Percentiles rank a stretch among this genome's conserved stretches.
Conservation (phyloP, 2,113 vertebrate species). For the Cnemophilus loriae region DNA sequence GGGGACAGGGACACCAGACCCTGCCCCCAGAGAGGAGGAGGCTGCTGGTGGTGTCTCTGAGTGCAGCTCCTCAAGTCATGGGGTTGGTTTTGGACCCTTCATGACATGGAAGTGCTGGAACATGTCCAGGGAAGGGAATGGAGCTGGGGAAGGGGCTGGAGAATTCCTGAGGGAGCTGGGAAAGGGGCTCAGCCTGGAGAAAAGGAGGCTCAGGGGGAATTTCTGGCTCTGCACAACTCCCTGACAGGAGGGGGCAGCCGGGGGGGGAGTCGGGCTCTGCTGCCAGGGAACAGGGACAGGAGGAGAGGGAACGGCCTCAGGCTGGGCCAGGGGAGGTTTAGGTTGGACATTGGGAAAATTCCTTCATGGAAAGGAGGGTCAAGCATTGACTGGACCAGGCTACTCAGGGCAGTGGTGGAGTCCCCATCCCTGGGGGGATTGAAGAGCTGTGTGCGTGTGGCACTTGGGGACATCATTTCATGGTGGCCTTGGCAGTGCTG, state of each 20-base stretch:
- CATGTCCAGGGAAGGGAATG: fast-evolving
- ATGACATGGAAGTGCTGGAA: fast-evolving
- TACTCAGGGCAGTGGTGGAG: background rate
- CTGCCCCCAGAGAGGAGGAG: fast-evolving
- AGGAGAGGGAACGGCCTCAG: fast-evolving
- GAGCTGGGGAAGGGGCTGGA: background rate
- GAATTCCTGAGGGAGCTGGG: background rate
- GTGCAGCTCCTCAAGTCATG: background rate
- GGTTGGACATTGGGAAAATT: background rate
- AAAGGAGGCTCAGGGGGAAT: background rate
- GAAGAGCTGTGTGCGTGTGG: fast-evolving
- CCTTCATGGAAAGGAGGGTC: too few relatives aligned
- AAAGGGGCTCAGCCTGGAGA: background rate
- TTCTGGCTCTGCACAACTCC: background rate
- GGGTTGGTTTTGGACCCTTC: fast-evolving
- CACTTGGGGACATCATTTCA: background rate
- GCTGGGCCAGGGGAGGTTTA: fast-evolving
- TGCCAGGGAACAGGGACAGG: background rate
- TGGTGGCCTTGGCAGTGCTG: background rate
- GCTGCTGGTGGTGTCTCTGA: background rate
- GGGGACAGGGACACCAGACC: background rate
- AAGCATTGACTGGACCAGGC: background rate
- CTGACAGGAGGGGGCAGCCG: background rate
- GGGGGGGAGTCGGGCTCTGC: fast-evolving
- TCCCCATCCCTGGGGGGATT: background rate